Base-by-base conservation (phyloP, 2,113 vertebrate species). In the Ophiodon elongatus region DNA sequence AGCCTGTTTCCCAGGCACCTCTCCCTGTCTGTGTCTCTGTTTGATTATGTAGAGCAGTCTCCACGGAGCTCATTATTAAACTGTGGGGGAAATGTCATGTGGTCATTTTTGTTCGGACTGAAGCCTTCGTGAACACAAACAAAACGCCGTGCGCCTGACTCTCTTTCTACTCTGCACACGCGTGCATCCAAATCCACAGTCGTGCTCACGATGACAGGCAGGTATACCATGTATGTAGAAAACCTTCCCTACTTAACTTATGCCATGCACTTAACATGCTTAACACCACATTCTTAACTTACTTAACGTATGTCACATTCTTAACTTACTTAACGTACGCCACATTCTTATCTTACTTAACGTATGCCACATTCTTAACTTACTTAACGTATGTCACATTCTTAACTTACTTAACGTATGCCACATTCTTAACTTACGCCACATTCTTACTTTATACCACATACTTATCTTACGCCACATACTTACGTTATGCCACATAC, bases 1-100 rank as follows among this genome's bases (percentile, higher is more conserved):
- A 25, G 17, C 13, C 13, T 25, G 54, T 64, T 56, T 81, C 23
- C 69, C n/a, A 27, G 52, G 27, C 9, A 35, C 75, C 64, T 82
- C n/a, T 78, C 35, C 39, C 27, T 66, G 65, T 59, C 37, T 62
- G 8, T 52, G 56, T 83, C 45, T 68, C 19, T 27, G 6, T 84
- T 71, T 74, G 64, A 85, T 87, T 88, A 85, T 89, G 79, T 67
- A 86, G 63, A 80, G 35, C 70, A 17, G 75, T 71, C 88, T 80
- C 72, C 65, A 70, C 66, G 72, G 78, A 86, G 79, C 83, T 83
- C 82, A 84, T 92, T 80, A 79, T 74, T 56, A 47, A 69, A 15
- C 70, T 76, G 71, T 52, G 37, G 67, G 45, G 75, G 19, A 31
- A 74, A 43, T 56, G 23, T 0, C 25, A 39, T 57, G 39, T 52